Percentiles rank a stretch among this genome's conserved stretches.
Evolutionary conservation across 2,113 vertebrate species (phyloP).

Genomic region (Recurvirostra avosetta): DNA sequence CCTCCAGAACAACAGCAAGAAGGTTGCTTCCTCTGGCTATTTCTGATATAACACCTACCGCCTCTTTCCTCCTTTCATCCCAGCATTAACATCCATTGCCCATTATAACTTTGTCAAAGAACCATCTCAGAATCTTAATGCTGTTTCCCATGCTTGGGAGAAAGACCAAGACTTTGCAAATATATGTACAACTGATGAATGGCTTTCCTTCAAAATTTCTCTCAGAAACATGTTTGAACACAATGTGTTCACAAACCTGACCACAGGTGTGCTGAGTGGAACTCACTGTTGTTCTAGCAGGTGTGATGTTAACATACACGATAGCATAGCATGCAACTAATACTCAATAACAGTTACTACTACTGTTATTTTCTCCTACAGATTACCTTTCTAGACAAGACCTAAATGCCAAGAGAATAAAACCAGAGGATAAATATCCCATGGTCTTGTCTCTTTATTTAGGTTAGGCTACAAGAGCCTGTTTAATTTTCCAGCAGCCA

Average conservation of each 20-base stretch:
- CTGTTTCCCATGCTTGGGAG: not conserved
- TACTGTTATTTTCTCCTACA: not conserved
- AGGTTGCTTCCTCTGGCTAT: not conserved
- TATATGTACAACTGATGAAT: not conserved
- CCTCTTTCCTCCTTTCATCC: not conserved
- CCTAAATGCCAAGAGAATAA: not conserved
- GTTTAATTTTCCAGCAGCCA: not conserved
- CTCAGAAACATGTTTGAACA: not conserved
- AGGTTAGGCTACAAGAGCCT: not conserved
- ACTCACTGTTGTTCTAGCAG: not conserved
- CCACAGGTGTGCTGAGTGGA: not conserved
- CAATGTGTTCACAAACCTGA: not conserved
- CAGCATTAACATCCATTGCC: not conserved
- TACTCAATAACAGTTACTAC: not conserved
- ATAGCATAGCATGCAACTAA: not conserved
- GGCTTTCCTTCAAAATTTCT: not conserved
- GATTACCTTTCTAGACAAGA: not conserved
- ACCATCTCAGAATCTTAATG: not conserved
- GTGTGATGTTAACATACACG: not conserved
- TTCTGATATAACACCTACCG: not conserved
- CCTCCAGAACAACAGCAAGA: not conserved
- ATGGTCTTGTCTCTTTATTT: not conserved
- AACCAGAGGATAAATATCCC: not conserved
- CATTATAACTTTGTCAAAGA: fast-evolving
- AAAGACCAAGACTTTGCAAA: not conserved